Percentiles rank a stretch among this genome's conserved stretches.
Evolutionary conservation across 23 tunicate species (phyloP).

Genomic region (Oikopleura vanhoeffeni): DNA sequence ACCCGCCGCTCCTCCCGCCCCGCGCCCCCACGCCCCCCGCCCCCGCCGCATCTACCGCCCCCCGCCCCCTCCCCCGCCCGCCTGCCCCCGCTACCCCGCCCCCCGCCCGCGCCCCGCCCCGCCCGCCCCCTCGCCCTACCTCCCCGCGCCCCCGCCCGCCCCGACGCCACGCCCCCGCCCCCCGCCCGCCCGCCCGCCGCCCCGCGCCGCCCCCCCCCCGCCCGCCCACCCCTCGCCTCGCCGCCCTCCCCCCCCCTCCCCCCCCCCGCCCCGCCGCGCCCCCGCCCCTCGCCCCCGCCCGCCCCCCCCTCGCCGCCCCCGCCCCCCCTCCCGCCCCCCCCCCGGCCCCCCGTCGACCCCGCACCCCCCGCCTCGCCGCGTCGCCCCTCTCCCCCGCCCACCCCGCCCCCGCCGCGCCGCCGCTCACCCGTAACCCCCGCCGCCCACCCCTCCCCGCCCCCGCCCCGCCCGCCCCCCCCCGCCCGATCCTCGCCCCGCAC

Average conservation of each 20-base stretch:
- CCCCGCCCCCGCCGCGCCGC: too few species aligned
- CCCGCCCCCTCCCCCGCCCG: constrained; percentile 23
- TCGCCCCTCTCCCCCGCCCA: too few species aligned
- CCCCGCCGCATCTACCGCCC: constrained; percentile 16
- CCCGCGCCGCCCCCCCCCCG: constrained; percentile 26
- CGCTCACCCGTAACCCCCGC: too few species aligned
- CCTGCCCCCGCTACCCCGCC: constrained; percentile 21
- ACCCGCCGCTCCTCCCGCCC: constrained; percentile 15
- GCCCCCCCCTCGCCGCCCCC: too few species aligned
- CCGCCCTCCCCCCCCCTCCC: constrained; percentile 17
- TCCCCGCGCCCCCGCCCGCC: constrained; percentile 22
- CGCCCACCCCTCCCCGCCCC: too few species aligned
- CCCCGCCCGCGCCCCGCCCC: constrained; percentile 22
- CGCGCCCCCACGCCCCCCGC: constrained; percentile 26
- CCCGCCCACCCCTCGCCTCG: constrained; percentile 26
- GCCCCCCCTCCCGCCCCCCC: too few species aligned
- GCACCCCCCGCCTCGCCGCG: too few species aligned
- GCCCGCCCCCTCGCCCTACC: constrained; percentile 26
- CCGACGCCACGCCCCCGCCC: constrained; percentile 15
- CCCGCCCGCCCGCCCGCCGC: constrained; percentile 18
- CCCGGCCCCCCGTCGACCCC: too few species aligned
- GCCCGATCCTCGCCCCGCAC: too few species aligned
- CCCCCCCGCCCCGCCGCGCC: constrained; percentile 5
- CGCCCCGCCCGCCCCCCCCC: too few species aligned
- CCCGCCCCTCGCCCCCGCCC: background rate